phyloP scores from a whole-genome alignment of 2,113 vertebrate species.

The Cariama cristata region DNA sequence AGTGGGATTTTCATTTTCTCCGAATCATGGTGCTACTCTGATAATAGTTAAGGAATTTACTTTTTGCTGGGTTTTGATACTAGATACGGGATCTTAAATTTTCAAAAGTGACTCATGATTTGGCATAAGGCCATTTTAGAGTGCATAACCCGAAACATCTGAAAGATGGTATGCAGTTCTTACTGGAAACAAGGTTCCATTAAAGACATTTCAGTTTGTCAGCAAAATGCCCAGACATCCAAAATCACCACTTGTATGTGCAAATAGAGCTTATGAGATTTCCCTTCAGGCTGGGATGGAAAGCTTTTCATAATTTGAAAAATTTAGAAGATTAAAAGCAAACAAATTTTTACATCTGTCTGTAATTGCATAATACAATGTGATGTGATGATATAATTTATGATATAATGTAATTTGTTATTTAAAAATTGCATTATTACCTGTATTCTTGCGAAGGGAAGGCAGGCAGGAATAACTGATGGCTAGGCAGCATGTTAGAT shows the following conservation, averaged over 20 bases:
- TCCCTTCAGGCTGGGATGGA: not conserved
- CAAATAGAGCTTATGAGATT: not conserved
- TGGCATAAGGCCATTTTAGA: not conserved
- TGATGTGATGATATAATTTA: not conserved
- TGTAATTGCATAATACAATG: not conserved
- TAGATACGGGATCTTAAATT: not conserved
- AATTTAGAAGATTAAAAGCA: not conserved
- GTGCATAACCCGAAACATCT: not conserved
- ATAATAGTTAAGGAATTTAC: not conserved
- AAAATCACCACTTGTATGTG: not conserved
- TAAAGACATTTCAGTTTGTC: not conserved
- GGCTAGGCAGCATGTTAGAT: not conserved
- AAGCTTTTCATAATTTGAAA: not conserved
- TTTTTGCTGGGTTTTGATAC: not conserved
- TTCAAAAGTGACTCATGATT: not conserved
- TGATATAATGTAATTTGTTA: not conserved
- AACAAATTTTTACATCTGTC: not conserved
- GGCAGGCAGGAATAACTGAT: not conserved
- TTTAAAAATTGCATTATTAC: not conserved
- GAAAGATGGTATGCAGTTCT: conserved; percentile 27
- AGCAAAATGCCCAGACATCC: not conserved
- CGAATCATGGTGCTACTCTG: not conserved
- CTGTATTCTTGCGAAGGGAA: not conserved
- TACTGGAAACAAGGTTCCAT: conserved; percentile 1
- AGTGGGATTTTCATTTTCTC: not conserved